Base-by-base conservation (phyloP, 1,140 invertebrate genomes). In the Rhagoletis zephyria region DNA sequence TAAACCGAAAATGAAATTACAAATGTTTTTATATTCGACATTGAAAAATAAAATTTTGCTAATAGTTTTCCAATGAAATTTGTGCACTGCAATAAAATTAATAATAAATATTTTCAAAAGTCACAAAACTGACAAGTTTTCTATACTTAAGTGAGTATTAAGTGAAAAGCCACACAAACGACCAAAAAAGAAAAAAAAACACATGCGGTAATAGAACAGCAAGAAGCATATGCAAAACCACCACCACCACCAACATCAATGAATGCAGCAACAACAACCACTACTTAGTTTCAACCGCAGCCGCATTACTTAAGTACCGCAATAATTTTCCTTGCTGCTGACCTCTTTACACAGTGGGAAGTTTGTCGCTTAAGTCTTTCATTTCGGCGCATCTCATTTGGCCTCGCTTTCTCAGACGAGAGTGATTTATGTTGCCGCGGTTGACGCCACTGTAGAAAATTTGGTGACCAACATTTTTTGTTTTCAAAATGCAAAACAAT, bases 271-370 rank as follows among this genome's bases (percentile, higher is more conserved):
- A 81, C 48, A 16, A 19, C n/a, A 1, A 30, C 30, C 30, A 30
- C 30, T 30, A 30, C 30, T 30, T 30, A 30, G 30, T 30, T 30
- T 30, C 9, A 77, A 63, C 61, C 61, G 3, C 10, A 81, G 16
- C 74, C 74, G n/a, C 74, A 7, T 81, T 56, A 56, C 74, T 81
- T 56, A 81, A 81, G 48, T 81, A 56, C 48, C 48, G n/a, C 48
- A 81, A 81, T 51, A 81, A 81, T 81, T 81, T 77, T 14, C 14
- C 70, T 77, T 16, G 45, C 48, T 77, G 74, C 14, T 81, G 74
- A 56, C 48, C 74, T 48, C 42, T n/a, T 81, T 56, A 81, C 16
- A 45, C n/a, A 6, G 48, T 56, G 74, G n/a, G 74, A 81, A 81
- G 74, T 56, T 81, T 81, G 74, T 81, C 74, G 74, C 51, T 81